A percentile compares a stretch with the other conserved stretches of the same genome.
Conservation (phyloP, 2,113 vertebrate species). For the Otocyon megalotis region DNA sequence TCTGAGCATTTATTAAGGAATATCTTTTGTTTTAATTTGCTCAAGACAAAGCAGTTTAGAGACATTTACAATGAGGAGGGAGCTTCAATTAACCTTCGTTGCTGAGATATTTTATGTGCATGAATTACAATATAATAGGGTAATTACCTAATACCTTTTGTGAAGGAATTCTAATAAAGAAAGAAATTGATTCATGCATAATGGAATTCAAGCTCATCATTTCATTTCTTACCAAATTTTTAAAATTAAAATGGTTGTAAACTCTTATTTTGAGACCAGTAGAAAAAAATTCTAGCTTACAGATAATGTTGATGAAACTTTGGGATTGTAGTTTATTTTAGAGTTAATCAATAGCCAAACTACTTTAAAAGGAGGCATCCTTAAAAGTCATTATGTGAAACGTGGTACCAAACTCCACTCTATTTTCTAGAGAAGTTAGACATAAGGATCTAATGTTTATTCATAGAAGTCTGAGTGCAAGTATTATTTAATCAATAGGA, state of each 20-base stretch:
- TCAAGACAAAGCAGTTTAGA: slow-evolving; percentile 84
- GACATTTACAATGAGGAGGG: slow-evolving; percentile 84
- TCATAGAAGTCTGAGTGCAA: not conserved
- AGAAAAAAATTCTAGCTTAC: slow-evolving; percentile 53
- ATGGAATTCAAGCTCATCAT: slow-evolving; percentile 84
- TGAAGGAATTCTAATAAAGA: slow-evolving; percentile 88
- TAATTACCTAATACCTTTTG: slow-evolving; percentile 89
- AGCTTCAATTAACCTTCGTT: slow-evolving; percentile 89
- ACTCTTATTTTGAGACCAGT: slow-evolving; percentile 75
- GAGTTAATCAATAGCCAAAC: slow-evolving; percentile 16
- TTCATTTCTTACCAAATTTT: slow-evolving; percentile 86
- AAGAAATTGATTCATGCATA: slow-evolving; percentile 88
- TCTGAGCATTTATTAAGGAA: slow-evolving; percentile 83
- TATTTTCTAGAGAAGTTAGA: slow-evolving; percentile 26
- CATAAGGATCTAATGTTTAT: not conserved
- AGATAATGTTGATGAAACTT: slow-evolving; percentile 56
- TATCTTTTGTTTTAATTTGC: slow-evolving; percentile 88
- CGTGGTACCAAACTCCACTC: not conserved
- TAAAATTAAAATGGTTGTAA: slow-evolving; percentile 82
- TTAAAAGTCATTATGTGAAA: not conserved
- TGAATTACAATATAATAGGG: slow-evolving; percentile 86
- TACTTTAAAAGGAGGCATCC: not conserved
- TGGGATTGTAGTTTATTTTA: slow-evolving; percentile 54
- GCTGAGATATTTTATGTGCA: slow-evolving; percentile 87
- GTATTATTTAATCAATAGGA: not conserved